These are phyloP conservation scores for Ferdinandea cuprea DNA, from an alignment of 2,888 invertebrate species.

Conservation along the genomic window DNA sequence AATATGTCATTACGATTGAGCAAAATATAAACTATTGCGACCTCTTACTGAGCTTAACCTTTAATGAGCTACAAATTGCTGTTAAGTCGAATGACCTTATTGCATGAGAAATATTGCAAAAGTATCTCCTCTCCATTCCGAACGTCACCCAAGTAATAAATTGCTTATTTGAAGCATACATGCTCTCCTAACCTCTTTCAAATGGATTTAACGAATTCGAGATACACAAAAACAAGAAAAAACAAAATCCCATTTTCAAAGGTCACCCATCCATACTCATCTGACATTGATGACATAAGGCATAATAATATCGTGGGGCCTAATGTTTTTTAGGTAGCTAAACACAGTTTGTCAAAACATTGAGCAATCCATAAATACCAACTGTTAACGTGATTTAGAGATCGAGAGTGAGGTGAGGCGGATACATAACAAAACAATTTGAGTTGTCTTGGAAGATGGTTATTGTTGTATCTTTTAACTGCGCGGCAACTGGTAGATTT, in stretches of 20 bases:
- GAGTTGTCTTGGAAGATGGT: conserved; percentile 13
- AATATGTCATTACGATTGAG: neutral
- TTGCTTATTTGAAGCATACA: neutral
- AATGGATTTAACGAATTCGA: neutral
- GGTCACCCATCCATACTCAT: conserved; percentile 2
- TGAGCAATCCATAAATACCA: conserved; percentile 5
- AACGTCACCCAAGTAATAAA: neutral
- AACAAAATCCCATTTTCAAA: conserved; percentile 1
- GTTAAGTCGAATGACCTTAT: neutral
- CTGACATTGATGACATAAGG: conserved; percentile 26
- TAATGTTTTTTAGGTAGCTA: conserved; percentile 16
- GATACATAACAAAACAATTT: neutral
- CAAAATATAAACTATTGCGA: neutral
- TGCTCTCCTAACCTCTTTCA: conserved; percentile 18
- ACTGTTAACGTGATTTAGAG: neutral
- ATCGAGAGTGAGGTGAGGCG: neutral
- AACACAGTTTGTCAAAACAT: conserved; percentile 15
- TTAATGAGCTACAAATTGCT: neutral
- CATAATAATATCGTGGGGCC: conserved; percentile 6
- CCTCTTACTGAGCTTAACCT: neutral
- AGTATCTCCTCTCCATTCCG: neutral
- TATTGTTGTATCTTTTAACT: conserved; percentile 27
- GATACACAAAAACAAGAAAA: no score
- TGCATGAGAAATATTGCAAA: neutral
- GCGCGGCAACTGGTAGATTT: conserved; percentile 18